phyloP scores from a whole-genome alignment of 1,140 invertebrate genomes.

The Zaprionus kolodkinae region DNA sequence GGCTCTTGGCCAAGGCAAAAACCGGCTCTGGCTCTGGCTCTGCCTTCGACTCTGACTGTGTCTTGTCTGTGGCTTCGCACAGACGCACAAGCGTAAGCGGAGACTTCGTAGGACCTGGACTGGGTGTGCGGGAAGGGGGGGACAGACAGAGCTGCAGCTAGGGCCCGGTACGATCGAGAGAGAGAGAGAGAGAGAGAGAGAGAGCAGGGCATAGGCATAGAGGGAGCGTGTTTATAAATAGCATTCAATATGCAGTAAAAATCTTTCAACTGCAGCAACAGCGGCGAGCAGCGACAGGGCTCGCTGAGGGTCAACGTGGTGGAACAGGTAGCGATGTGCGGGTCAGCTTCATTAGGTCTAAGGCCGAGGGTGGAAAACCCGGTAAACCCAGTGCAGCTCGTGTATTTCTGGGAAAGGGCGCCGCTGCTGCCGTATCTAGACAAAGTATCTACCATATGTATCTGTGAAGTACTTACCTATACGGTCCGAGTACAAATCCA shows the following conservation, averaged over 20 bases:
- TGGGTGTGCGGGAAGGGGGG: constrained; percentile 32
- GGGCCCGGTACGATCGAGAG: neutral
- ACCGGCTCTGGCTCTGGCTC: constrained; percentile 1
- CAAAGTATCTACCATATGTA: neutral
- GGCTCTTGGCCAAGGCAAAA: constrained; percentile 7
- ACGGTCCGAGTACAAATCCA: constrained; percentile 59
- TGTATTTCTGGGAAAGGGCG: constrained; percentile 50
- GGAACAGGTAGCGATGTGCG: constrained; percentile 64
- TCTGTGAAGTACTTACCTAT: constrained; percentile 51
- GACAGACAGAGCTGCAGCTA: neutral
- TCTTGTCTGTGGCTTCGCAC: constrained; percentile 51
- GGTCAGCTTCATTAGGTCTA: constrained; percentile 61
- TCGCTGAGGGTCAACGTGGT: constrained; percentile 37
- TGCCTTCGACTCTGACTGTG: constrained; percentile 24
- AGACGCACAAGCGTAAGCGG: constrained; percentile 64
- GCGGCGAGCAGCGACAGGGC: constrained; percentile 8
- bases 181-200: constrained; percentile 5
- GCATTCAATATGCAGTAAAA: constrained; percentile 77
- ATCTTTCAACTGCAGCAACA: constrained; percentile 47
- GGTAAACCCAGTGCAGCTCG: constrained; percentile 31
- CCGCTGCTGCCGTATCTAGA: constrained; percentile 20
- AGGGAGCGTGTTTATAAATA: constrained; percentile 67
- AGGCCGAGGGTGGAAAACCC: constrained; percentile 61
- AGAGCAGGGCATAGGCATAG: neutral
- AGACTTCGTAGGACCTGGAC: constrained; percentile 12